phyloP scores from a whole-genome alignment of 2,797 vertebrate species.

The Brachyrhaphis roseni region DNA sequence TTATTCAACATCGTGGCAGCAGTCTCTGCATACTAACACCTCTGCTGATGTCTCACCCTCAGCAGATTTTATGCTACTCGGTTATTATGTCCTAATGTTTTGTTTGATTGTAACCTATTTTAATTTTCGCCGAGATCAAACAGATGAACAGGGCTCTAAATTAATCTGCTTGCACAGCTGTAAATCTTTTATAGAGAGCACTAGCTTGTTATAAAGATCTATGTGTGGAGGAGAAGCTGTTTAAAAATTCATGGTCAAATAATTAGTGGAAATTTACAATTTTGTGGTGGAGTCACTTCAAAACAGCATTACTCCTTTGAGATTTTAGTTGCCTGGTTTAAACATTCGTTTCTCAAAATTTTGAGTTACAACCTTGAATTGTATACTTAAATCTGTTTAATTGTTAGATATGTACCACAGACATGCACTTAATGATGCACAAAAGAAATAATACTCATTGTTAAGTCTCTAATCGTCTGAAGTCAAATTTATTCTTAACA shows the following conservation, averaged over 20 bases:
- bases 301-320: neutral
- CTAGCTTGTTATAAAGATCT: neutral
- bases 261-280: conserved; percentile 5
- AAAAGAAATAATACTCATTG: neutral
- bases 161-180: conserved; percentile 10
- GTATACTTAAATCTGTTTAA: neutral
- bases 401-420: neutral
- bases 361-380: neutral
- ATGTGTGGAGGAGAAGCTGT: neutral
- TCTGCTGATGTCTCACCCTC: conserved; percentile 30
- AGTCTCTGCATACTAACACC: conserved; percentile 38
- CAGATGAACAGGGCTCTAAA: neutral
- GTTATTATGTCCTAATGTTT: conserved; percentile 19
- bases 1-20: conserved; percentile 48
- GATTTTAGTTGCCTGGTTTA: neutral
- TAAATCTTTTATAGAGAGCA: conserved; percentile 8
- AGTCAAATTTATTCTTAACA: neutral
- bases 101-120: conserved; percentile 17
- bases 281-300: too few species aligned
- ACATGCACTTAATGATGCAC: neutral
- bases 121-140: neutral
- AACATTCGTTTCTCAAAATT: neutral
- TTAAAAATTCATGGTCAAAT: neutral
- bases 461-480: neutral
- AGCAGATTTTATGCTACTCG: conserved; percentile 1